These are phyloP conservation scores for Gyrodactylus bullatarudis DNA, from an alignment of 1,140 invertebrate species.

Conservation along the genomic window DNA sequence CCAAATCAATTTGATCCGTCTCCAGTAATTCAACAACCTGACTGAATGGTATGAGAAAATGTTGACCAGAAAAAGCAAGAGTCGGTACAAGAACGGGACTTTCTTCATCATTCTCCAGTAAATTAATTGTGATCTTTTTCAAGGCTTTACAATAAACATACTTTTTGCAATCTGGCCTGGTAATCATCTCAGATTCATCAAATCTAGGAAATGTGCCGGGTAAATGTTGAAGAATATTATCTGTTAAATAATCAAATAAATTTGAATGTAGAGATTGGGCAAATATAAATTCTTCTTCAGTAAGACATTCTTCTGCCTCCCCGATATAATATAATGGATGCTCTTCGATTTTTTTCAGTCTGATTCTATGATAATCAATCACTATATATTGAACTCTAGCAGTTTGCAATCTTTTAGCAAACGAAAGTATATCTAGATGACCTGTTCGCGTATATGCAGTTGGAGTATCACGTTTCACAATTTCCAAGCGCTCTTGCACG, in stretches of 20 bases:
- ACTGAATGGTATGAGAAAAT: not conserved
- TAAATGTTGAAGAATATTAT: not conserved
- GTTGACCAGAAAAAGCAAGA: not conserved
- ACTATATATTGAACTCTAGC: not conserved
- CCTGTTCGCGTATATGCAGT: not conserved
- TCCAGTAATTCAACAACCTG: not conserved
- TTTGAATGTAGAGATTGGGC: not conserved
- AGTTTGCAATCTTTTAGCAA: not conserved
- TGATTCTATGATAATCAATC: not conserved
- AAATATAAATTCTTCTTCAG: not conserved
- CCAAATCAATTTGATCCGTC: not conserved
- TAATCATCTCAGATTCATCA: not conserved
- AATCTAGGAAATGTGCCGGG: not conserved
- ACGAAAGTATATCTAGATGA: not conserved
- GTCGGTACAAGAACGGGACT: not conserved
- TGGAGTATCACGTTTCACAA: not conserved
- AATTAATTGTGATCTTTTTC: not conserved
- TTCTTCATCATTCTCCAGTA: not conserved
- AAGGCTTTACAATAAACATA: not conserved
- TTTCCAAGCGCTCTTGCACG: not conserved
- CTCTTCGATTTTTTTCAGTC: not conserved
- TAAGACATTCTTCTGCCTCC: not conserved
- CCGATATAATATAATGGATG: not conserved
- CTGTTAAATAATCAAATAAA: not conserved
- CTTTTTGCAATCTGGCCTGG: not conserved